phyloP scores from a whole-genome alignment of 2,888 invertebrate species.

The Melinaea marsaeus region DNA sequence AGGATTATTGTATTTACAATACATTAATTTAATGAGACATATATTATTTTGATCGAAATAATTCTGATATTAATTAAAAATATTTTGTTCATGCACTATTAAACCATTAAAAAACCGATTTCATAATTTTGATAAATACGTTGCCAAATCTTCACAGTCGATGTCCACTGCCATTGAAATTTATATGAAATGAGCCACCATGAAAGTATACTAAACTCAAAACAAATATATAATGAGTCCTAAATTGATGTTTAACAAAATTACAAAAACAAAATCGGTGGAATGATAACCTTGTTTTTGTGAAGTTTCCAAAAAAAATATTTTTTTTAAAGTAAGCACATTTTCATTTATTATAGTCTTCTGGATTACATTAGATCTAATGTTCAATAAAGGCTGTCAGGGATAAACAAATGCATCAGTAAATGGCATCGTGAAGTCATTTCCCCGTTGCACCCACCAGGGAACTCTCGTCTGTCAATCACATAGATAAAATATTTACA shows the following conservation, averaged over 20 bases:
- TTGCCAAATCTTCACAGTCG: too few species aligned
- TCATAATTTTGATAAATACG: too few species aligned
- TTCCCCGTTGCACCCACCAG: conserved; percentile 39
- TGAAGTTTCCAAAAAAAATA: neutral
- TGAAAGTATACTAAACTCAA: too few species aligned
- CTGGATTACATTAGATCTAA: conserved; percentile 19
- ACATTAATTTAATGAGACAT: conserved; percentile 14
- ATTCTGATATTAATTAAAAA: conserved; percentile 18
- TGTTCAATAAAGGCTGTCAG: conserved; percentile 24
- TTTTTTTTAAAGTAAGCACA: too few species aligned
- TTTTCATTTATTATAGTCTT: neutral
- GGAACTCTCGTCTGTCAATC: conserved; percentile 65
- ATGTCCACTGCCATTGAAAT: too few species aligned
- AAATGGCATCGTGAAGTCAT: conserved; percentile 25
- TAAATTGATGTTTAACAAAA: too few species aligned
- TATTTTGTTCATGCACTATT: neutral
- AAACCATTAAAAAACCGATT: too few species aligned
- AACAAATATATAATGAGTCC: too few species aligned
- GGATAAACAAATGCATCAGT: conserved; percentile 25
- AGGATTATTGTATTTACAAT: conserved; percentile 12
- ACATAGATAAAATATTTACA: conserved; percentile 73
- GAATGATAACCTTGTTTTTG: too few species aligned
- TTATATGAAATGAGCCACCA: too few species aligned
- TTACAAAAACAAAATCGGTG: too few species aligned
- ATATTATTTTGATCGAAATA: neutral